These are phyloP conservation scores for Rhadina sibilatrix DNA, from an alignment of 2,113 vertebrate genomes.

Conservation along the genomic window DNA sequence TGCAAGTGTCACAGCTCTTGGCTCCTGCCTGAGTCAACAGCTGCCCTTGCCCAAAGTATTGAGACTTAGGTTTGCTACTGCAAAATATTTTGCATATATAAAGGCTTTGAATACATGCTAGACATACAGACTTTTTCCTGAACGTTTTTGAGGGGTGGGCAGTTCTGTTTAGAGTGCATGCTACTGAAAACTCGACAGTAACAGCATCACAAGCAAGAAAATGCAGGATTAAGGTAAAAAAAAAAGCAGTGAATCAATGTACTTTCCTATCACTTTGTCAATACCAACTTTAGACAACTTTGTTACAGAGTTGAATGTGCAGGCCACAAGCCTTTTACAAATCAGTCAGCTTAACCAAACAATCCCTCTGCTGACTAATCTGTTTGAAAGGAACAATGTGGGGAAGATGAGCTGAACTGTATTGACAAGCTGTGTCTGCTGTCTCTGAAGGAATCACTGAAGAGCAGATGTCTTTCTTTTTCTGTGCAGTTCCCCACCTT, in stretches of 20 bases:
- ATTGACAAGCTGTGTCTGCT: not conserved
- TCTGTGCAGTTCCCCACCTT: not conserved
- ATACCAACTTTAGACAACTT: slow-evolving; percentile 5
- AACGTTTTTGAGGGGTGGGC: not conserved
- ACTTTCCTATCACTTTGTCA: slow-evolving; percentile 21
- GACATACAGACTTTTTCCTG: not conserved
- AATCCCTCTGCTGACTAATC: not conserved
- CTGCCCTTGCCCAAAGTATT: not conserved
- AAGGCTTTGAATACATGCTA: not conserved
- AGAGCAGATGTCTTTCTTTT: not conserved
- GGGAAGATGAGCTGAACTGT: not conserved
- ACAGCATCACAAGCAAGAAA: not conserved
- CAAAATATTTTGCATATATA: not conserved
- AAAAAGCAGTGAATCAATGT: not conserved
- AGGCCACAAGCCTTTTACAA: not conserved
- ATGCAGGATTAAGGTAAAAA: not conserved
- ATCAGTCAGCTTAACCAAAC: not conserved
- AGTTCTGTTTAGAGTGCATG: not conserved
- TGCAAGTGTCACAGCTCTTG: not conserved
- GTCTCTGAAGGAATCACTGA: not conserved
- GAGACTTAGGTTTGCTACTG: not conserved
- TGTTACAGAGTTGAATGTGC: slow-evolving; percentile 15
- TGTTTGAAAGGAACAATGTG: not conserved
- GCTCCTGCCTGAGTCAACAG: not conserved
- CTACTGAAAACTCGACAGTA: not conserved